Percentiles rank a stretch among this genome's conserved stretches.
Conservation (phyloP, 2,888 invertebrate species). For the Brenthis daphne region DNA sequence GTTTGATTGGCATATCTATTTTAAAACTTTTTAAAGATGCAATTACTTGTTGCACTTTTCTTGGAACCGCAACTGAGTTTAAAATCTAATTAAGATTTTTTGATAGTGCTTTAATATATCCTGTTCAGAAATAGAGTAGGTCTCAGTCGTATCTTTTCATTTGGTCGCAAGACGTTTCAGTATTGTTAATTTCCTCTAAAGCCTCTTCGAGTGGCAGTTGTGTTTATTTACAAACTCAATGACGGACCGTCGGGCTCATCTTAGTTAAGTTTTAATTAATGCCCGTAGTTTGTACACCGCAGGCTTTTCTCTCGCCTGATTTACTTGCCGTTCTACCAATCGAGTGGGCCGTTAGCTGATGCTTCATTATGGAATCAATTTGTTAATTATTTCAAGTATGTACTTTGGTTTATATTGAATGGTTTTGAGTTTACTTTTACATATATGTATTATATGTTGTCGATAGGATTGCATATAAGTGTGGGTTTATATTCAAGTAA, state of each 20-base stretch:
- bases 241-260: slow-evolving; percentile 44
- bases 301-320: slow-evolving; percentile 30
- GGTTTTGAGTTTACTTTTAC: background rate
- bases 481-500: too few relatives aligned
- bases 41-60: background rate
- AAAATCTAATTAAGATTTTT: background rate
- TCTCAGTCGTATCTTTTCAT: slow-evolving; percentile 25
- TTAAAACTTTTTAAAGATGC: background rate
- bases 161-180: slow-evolving; percentile 43
- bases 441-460: background rate
- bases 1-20: background rate
- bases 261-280: slow-evolving; percentile 62
- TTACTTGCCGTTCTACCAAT: slow-evolving; percentile 25
- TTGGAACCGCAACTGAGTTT: background rate
- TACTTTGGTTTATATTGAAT: slow-evolving; percentile 7
- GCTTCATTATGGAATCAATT: slow-evolving; percentile 33
- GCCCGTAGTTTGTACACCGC: slow-evolving; percentile 43
- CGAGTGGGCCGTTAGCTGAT: slow-evolving; percentile 22
- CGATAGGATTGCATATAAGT: background rate
- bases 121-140: background rate
- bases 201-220: slow-evolving; percentile 51
- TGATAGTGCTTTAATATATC: background rate
- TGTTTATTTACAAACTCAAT: slow-evolving; percentile 59
- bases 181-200: slow-evolving; percentile 43
- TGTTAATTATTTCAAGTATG: slow-evolving; percentile 23